Conservation (phyloP, 2,888 invertebrate species). For the Dasysyrphus albostriatus region DNA sequence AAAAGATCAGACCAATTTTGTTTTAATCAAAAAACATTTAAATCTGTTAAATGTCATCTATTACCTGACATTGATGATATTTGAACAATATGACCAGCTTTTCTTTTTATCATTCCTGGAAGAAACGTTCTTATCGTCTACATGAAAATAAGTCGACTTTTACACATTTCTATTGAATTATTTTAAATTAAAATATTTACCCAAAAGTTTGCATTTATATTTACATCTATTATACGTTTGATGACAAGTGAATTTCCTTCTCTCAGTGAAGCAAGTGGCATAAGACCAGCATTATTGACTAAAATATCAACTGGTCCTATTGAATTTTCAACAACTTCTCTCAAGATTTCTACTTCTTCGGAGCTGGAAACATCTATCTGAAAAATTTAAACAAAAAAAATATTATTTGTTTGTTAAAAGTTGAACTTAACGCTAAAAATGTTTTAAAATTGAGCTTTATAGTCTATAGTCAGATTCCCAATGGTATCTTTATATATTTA, state of each 20-base stretch:
- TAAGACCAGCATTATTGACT: slow-evolving; percentile 81
- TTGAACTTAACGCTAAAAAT: too few relatives aligned
- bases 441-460: too few relatives aligned
- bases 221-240: slow-evolving; percentile 79
- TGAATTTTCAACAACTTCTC: slow-evolving; percentile 69
- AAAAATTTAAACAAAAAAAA: neutral
- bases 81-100: slow-evolving; percentile 78
- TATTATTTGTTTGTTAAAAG: too few relatives aligned
- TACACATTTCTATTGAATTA: too few relatives aligned
- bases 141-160: neutral
- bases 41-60: neutral
- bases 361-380: slow-evolving; percentile 73
- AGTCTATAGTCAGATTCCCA: too few relatives aligned
- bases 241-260: slow-evolving; percentile 78
- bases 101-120: slow-evolving; percentile 78
- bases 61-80: slow-evolving; percentile 79
- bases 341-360: slow-evolving; percentile 62
- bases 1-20: neutral
- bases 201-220: slow-evolving; percentile 80
- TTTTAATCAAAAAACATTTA: neutral
- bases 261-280: slow-evolving; percentile 78
- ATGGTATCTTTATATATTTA: too few relatives aligned
- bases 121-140: slow-evolving; percentile 79
- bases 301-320: slow-evolving; percentile 79
- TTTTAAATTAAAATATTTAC: slow-evolving; percentile 73